Base-by-base conservation (phyloP, 1,140 invertebrate genomes). In the Neuroterus valhalla region DNA sequence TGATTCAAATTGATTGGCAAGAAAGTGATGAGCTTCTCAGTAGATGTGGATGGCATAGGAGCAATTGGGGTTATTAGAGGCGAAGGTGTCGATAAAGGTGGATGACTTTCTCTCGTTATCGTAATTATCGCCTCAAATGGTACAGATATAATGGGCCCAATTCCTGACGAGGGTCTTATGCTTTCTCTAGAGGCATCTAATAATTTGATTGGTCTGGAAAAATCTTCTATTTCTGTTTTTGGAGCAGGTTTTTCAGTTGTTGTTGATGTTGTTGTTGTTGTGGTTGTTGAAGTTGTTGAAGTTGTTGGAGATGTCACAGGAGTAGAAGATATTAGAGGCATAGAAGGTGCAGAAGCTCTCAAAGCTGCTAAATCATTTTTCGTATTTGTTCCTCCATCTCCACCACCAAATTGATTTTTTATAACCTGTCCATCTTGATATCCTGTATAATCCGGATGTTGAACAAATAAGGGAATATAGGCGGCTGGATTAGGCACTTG, bases 41-140 rank as follows among this genome's bases (percentile, higher is more conserved):
- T 73, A 14, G 75, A 23, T 76, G n/a, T 84, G 66, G 52, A 79
- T 74, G 6, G 69, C 77, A 38, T 4, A 0, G 76, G 44, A 23
- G 70, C 73, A 0, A 71, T 72, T 43, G 76, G 50, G 42, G 26
- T 73, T 1, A 48, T 21, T 12, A 70, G 21, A n/a, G 69, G 72
- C 2, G 14, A 12, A 21, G 73, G 45, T 1, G 70, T 26, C 23
- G 52, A 23, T 2, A 14, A 55, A 26, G 14, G 8, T 12, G 66
- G 48, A 11, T 52, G 1, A 23, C 69, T 71, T 8, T 86, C 81
- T 38, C 81, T 75, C 0, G 82, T 84, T 12, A 90, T 87, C 0
- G 86, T 89, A 14, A 89, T 86, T 14, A 84, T 74, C 1, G 88
- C 88, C 68, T 89, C 85, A 52, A 90, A 90, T 0, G 88, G 88